Percentiles rank a stretch among this genome's conserved stretches.
Conservation (phyloP, 2,113 vertebrate species). For the Forbesichthys papilliferus region DNA sequence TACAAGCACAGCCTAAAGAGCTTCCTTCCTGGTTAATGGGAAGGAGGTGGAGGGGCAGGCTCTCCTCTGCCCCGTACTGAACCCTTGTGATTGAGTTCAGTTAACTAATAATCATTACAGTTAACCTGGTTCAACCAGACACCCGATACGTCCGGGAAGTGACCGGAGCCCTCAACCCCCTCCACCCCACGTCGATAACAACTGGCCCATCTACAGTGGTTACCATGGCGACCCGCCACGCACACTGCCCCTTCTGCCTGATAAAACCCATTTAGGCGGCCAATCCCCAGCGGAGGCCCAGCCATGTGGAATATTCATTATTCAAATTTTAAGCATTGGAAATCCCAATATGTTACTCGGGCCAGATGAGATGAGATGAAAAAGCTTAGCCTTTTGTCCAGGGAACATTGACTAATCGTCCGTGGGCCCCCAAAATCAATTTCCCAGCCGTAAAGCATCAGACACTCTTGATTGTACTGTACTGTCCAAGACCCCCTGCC, state of each 20-base stretch:
- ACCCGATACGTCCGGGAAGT: conserved; percentile 68
- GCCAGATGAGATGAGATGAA: conserved; percentile 77
- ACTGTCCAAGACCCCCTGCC: conserved; percentile 66
- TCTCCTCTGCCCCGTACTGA: conserved; percentile 41
- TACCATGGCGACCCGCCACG: conserved; percentile 60
- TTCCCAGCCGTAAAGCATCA: conserved; percentile 71
- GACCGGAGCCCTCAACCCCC: conserved; percentile 56
- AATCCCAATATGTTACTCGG: conserved; percentile 74
- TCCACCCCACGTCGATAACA: conserved; percentile 63
- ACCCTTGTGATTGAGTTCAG: conserved; percentile 70
- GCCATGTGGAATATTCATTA: conserved; percentile 72
- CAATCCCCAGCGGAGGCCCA: conserved; percentile 41
- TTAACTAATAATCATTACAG: conserved; percentile 77
- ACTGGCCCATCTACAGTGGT: conserved; percentile 62
- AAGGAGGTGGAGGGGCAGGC: conserved; percentile 14
- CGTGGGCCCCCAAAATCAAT: conserved; percentile 69
- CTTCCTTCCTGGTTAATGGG: conserved; percentile 29
- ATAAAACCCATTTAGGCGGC: conserved; percentile 70
- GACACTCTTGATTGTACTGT: conserved; percentile 72
- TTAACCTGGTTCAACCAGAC: conserved; percentile 47
- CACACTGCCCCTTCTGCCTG: conserved; percentile 60
- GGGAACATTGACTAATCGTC: conserved; percentile 75
- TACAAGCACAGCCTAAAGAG: conserved; percentile 8
- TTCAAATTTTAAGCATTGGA: conserved; percentile 77
- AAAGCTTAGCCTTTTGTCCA: conserved; percentile 74